phyloP scores from a whole-genome alignment of 2,888 invertebrate species.

The Lasioglossum villosulum region DNA sequence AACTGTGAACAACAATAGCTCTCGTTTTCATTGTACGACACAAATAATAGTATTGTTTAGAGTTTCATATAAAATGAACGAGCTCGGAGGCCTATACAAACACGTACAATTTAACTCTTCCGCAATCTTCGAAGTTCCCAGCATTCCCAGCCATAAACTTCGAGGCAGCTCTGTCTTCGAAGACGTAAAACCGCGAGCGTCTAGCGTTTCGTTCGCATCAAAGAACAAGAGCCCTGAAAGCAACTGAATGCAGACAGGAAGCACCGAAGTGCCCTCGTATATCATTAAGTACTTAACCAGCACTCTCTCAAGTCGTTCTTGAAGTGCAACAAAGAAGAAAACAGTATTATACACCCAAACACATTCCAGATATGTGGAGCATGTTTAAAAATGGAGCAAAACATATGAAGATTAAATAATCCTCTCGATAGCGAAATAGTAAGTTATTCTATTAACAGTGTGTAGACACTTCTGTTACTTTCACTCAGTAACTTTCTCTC shows the following conservation, averaged over 20 bases:
- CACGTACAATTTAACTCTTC: neutral
- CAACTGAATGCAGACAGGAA: neutral
- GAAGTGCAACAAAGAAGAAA: neutral
- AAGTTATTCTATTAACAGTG: neutral
- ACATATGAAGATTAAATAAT: neutral
- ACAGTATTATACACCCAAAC: neutral
- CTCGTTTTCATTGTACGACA: neutral
- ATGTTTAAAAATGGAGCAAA: neutral
- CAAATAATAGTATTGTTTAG: neutral
- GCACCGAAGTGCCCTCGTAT: neutral
- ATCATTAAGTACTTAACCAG: neutral
- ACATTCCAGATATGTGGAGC: neutral
- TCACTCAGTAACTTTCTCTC: neutral
- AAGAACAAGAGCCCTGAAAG: neutral
- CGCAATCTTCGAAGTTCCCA: neutral
- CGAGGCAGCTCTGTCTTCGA: neutral
- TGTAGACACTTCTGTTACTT: neutral
- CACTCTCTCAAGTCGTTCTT: neutral
- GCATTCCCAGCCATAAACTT: neutral
- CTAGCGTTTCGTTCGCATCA: neutral
- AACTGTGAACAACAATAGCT: neutral
- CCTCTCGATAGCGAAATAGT: neutral
- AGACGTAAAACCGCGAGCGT: neutral
- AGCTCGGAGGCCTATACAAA: neutral
- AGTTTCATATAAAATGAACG: neutral